Evolutionary conservation across 2,113 vertebrate genomes (phyloP), one percentile per base, ranked within the genome.

Genomic region (Phyllopteryx taeniolatus): DNA sequence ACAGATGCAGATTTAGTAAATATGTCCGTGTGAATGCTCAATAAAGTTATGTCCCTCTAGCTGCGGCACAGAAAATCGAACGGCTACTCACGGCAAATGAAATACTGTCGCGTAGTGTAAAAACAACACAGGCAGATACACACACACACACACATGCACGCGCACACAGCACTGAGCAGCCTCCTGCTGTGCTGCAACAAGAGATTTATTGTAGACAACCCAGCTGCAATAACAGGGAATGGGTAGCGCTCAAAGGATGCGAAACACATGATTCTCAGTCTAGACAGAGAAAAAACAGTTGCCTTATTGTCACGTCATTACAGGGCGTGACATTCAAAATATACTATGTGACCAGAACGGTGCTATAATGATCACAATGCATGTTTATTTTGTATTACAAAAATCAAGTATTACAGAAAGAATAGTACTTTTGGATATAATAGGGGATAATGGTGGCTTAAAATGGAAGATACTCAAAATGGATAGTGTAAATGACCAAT

Each of bases 221-320:
- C 90, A 91, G 90, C 90, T 91, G 88, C 90, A 91, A 90, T 85
- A 91, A 91, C 87, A 90, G 83, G 86, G 79, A 82, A 71, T 76
- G 85, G 83, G 75, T 77, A 84, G 78, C 78, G 85, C 83, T 85
- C 46, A 76, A 83, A 80, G 78, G 70, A 85, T 85, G 75, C 74
- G 76, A 69, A 31, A 81, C 83, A 74, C 74, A 79, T 46, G 78
- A 83, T 72, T 84, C 82, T 73, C 22, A 77, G 85, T 83, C 82
- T 79, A 85, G 81, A 89, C 78, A 63, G 20, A 67, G 71, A 27
- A 20, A 79, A 76, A 84, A 44, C 43, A 67, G 74, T 66, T 53
- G 66, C 79, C 81, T 82, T 83, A 81, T 76, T 87, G 80, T 78
- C 75, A 79, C 76, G 72, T 44, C 59, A 73, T 71, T 70, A 82